phyloP scores from a whole-genome alignment of 2,113 vertebrate genomes.

The Cacatua alba region DNA sequence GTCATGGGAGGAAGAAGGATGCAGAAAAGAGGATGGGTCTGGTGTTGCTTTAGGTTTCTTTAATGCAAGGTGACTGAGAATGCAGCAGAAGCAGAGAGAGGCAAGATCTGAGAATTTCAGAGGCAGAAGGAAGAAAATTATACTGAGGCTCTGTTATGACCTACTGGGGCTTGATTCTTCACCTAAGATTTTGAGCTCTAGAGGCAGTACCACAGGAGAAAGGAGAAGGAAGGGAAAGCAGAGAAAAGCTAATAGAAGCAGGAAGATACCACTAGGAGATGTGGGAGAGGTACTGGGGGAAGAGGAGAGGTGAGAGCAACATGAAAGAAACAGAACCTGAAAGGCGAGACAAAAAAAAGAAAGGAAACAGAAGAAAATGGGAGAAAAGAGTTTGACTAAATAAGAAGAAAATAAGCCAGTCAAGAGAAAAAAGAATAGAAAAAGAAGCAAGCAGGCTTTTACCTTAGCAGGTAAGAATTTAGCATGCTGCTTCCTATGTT shows the following conservation, averaged over 20 bases:
- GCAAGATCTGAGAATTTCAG: background rate
- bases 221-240: background rate
- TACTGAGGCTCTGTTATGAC: background rate
- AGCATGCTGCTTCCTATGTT: background rate
- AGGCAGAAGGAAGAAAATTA: background rate
- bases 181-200: background rate
- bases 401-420: background rate
- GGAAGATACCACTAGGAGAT: background rate
- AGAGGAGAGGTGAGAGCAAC: background rate
- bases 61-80: background rate
- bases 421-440: background rate
- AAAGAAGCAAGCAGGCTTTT: background rate
- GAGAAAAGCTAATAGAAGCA: background rate
- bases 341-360: background rate
- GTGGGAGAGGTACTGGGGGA: rapidly evolving
- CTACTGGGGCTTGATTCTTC: background rate
- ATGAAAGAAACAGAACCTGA: background rate
- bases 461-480: background rate
- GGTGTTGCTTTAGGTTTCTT: background rate
- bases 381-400: background rate
- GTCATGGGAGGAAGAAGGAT: background rate
- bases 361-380: background rate
- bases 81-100: background rate
- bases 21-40: background rate
- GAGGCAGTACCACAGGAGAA: background rate